Evolutionary conservation across 2,888 invertebrate genomes (phyloP).

Genomic region (Polyommatus icarus): DNA sequence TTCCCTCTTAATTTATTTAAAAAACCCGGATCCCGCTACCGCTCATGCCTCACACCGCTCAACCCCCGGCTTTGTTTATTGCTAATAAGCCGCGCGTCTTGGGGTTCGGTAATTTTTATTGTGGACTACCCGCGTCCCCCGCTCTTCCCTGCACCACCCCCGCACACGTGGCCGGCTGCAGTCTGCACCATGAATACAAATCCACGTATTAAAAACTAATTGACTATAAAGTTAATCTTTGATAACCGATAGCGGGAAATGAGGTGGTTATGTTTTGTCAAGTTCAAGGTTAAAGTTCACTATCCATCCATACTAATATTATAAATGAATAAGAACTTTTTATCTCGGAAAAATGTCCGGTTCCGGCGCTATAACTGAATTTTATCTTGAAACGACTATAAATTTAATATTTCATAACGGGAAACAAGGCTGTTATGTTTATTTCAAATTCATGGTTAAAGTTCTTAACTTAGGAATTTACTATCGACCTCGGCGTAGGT

Average conservation of each 20-base stretch:
- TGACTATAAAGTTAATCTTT: background rate
- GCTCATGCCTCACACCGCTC: conserved; percentile 40
- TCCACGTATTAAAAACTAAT: conserved; percentile 10
- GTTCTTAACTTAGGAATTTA: too few species aligned
- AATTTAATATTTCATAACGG: too few species aligned
- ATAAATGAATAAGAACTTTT: too few species aligned
- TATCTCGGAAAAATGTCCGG: too few species aligned
- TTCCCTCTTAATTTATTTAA: too few species aligned
- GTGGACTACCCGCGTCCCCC: conserved; percentile 2
- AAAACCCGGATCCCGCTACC: conserved; percentile 24
- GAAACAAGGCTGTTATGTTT: too few species aligned
- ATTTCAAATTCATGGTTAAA: too few species aligned
- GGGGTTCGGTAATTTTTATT: conserved; percentile 22
- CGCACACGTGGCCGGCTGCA: background rate
- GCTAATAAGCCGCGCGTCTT: conserved; percentile 66
- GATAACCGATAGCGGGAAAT: background rate
- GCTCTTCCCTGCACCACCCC: background rate
- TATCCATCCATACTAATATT: too few species aligned
- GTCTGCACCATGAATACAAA: background rate
- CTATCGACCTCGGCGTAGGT: too few species aligned
- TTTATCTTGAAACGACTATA: too few species aligned
- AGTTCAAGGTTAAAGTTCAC: too few species aligned
- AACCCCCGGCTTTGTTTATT: conserved; percentile 71
- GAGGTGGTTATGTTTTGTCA: background rate
- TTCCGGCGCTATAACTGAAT: too few species aligned